Base-by-base conservation (phyloP, 1,140 invertebrate species). In the Cyclargus thomasi region DNA sequence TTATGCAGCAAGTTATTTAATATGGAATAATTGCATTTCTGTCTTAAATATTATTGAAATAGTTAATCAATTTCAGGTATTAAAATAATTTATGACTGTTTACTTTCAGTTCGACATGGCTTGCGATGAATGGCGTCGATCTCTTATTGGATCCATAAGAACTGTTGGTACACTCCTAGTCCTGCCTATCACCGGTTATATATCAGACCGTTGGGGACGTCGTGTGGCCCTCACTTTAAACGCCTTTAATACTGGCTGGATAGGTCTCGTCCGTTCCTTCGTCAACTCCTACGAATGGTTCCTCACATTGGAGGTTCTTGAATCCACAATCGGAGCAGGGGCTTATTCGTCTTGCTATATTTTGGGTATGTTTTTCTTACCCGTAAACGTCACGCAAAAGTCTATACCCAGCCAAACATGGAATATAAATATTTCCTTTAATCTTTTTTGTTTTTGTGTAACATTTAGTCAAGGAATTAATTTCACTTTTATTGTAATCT, bases 81-180 rank as follows among this genome's bases (percentile, higher is more conserved):
- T n/a, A n/a, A n/a, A n/a, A n/a, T n/a, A n/a, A n/a, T n/a, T n/a
- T n/a, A n/a, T n/a, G n/a, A n/a, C n/a, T n/a, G n/a, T 17, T n/a
- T n/a, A 29, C 5, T 81, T 85, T n/a, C 78, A 91, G 90, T 84
- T 89, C 39, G 77, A 74, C 20, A 74, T 91, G 64, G 88, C 80
- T 0, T 90, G 90, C 62, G 79, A 95, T 73, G 90, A 93, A 74
- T 95, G 94, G 94, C 94, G 93, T 75, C 83, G 95, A 20, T 92
- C 94, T 0, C 81, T 95, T 47, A 93, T 95, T 7, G 95, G 95
- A 10, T 95, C 94, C 1, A 91, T 95, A 29, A 94, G 95, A 63
- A 95, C 93, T 63, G 79, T 94, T 55, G 95, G 94, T 14, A 93
- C 94, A 53, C 93, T 95, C 62, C 77, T 95, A 53, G 94, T 94